Evolutionary conservation across 2,888 invertebrate genomes (phyloP).

Genomic region (Lacanobia oleracea): DNA sequence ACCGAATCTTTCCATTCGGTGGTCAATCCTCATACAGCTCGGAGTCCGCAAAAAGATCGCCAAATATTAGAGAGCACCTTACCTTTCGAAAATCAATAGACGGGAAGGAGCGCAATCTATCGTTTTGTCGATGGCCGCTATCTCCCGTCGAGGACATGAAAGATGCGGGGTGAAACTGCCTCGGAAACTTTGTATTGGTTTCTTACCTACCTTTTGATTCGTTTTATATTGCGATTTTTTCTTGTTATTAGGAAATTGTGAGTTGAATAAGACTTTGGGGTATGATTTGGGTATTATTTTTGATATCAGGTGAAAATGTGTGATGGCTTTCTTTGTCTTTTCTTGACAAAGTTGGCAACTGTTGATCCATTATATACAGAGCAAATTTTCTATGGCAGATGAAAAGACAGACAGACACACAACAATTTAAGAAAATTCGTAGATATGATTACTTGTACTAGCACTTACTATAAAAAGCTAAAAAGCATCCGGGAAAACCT

Average conservation of each 20-base stretch:
- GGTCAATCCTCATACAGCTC: constrained; percentile 31
- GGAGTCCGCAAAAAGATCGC: constrained; percentile 50
- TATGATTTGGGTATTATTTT: constrained; percentile 13
- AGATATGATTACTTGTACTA: too few relatives aligned
- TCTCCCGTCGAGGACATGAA: constrained; percentile 66
- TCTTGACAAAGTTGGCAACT: too few relatives aligned
- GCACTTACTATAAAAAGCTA: too few relatives aligned
- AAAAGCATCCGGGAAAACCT: too few relatives aligned
- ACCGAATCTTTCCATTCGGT: constrained; percentile 17
- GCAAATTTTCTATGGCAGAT: too few relatives aligned
- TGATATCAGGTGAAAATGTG: not conserved
- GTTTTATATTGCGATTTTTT: constrained; percentile 41
- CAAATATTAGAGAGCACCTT: constrained; percentile 55
- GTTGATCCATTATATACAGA: too few relatives aligned
- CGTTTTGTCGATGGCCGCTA: constrained; percentile 67
- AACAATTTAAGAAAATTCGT: too few relatives aligned
- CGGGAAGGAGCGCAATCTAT: constrained; percentile 65
- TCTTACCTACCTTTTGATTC: constrained; percentile 55
- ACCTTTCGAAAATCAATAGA: constrained; percentile 68
- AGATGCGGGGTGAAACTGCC: constrained; percentile 61
- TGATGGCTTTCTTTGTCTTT: not conserved
- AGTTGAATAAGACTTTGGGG: constrained; percentile 28
- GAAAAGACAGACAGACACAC: too few relatives aligned
- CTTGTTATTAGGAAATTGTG: constrained; percentile 38
- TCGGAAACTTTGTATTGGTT: constrained; percentile 64